Base-by-base conservation (phyloP, 2,888 invertebrate species). In the Drosophila austrosaltans region DNA sequence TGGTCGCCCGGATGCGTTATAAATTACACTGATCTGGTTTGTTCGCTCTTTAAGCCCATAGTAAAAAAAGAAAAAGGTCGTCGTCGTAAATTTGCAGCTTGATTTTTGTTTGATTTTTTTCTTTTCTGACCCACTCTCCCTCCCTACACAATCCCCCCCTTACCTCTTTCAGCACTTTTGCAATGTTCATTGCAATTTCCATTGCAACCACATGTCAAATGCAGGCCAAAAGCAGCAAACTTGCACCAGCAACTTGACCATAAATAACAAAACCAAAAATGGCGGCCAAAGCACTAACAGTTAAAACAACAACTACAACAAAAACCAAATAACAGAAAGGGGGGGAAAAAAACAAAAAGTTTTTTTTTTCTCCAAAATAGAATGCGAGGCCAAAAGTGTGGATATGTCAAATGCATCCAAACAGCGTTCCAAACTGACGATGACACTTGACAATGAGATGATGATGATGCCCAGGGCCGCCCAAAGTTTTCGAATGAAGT, bases 211-310 rank as follows among this genome's bases (percentile, higher is more conserved):
- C 83, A 87, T 83, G 83, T 83, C 83, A 83, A 87, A 85, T 83
- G 88, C 83, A 83, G 86, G 85, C 82, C 73, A 79, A 63, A 75
- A 40, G 53, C 62, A 64, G 67, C 36, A 64, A 72, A 48, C 64
- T 62, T 71, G 25, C 12, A 22, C 62, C 22, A 3, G 48, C 5
- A n/a, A 36, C 6, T 36, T 82, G 85, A 79, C 82, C 82, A 87
- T 82, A 82, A 82, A 82, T 82, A 82, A 82, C 82, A 84, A 87
- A 82, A 85, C 85, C 87, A 87, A 82, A 48, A 82, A 87, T 82
- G 82, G 82, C 82, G 82, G 79, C 82, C 87, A 83, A 78, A 82
- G 73, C 79, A 79, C 71, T 82, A 74, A 54, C 63, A 53, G 30
- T 20, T 20, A 72, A 69, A 76, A 68, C 20, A 65, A 53, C 48